phyloP scores from a whole-genome alignment of 1,140 invertebrate genomes.

The Bradynema listronoti region DNA sequence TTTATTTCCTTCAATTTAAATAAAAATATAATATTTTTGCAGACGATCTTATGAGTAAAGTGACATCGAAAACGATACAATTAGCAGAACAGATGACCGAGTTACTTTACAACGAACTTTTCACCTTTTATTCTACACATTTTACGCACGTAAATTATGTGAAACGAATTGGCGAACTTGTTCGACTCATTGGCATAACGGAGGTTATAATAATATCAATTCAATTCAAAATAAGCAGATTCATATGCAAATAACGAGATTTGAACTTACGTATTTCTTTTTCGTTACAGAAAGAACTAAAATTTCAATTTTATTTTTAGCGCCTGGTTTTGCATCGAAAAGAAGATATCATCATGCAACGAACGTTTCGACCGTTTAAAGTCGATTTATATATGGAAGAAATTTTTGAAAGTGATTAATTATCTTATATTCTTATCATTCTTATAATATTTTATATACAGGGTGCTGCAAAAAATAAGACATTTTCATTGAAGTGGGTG shows the following conservation, averaged over 20 bases:
- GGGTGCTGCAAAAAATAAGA: too few relatives aligned
- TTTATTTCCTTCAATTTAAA: too few relatives aligned
- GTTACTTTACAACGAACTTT: constrained; percentile 4
- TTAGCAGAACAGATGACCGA: constrained; percentile 19
- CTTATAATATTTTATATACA: too few relatives aligned
- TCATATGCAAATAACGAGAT: too few relatives aligned
- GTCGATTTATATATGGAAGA: constrained; percentile 10
- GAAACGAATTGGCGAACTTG: constrained; percentile 20
- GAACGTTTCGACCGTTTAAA: constrained; percentile 10
- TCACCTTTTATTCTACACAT: constrained; percentile 10
- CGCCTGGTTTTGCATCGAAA: constrained; percentile 14
- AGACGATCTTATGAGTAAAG: constrained; percentile 4
- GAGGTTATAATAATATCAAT: constrained; percentile 13
- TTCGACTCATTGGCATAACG: constrained; percentile 15
- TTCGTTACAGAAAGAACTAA: too few relatives aligned
- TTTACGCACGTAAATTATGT: constrained; percentile 13
- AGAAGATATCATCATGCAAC: constrained; percentile 7
- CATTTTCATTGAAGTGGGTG: too few relatives aligned
- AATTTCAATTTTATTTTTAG: constrained; percentile 5
- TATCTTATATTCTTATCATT: too few relatives aligned
- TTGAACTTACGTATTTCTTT: too few relatives aligned
- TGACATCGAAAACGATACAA: constrained; percentile 7
- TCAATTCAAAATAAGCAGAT: background rate
- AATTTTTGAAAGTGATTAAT: constrained; percentile 1
- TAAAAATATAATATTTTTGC: too few relatives aligned